phyloP scores from a whole-genome alignment of 2,888 invertebrate species.

The Conchocele bisecta region DNA sequence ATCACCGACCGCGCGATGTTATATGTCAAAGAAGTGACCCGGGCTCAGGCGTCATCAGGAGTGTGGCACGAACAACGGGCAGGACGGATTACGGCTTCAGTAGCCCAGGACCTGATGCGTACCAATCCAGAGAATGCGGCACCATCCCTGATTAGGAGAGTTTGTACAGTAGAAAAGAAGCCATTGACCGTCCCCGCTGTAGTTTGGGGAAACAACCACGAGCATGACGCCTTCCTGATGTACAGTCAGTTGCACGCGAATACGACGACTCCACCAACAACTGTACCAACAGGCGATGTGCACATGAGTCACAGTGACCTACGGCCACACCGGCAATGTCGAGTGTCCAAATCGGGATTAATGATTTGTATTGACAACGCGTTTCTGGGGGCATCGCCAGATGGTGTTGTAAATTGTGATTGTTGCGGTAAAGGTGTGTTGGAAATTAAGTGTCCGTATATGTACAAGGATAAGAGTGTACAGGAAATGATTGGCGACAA shows the following conservation, averaged over 20 bases:
- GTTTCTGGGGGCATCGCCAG: not conserved
- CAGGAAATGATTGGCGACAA: not conserved
- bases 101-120: not conserved
- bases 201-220: not conserved
- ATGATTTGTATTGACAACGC: not conserved
- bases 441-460: slow-evolving; percentile 11
- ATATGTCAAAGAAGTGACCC: not conserved
- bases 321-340: not conserved
- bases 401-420: not conserved
- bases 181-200: not conserved
- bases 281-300: not conserved
- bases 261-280: not conserved
- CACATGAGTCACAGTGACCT: too few relatives aligned
- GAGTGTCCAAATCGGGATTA: not conserved
- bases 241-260: not conserved
- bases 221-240: not conserved
- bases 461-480: not conserved
- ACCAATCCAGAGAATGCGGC: not conserved
- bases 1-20: not conserved
- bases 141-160: not conserved
- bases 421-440: not conserved
- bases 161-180: not conserved
- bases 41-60: not conserved
- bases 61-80: slow-evolving; percentile 4
- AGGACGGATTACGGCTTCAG: not conserved